Conservation (phyloP, 2,888 invertebrate species). For the Chrysina gloriosa region DNA sequence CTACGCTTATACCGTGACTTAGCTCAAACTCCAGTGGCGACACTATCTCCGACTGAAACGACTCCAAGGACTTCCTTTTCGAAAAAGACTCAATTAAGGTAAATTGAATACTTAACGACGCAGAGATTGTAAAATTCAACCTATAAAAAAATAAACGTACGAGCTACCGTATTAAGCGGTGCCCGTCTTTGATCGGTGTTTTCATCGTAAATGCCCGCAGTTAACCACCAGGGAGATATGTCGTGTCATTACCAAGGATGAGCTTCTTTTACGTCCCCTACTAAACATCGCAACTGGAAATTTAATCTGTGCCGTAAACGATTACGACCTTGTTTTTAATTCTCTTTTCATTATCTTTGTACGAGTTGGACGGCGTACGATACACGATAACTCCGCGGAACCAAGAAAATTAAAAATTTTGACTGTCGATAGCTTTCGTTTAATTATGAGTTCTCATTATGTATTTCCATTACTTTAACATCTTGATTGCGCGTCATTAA, state of each 20-base stretch:
- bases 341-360: slow-evolving; percentile 11
- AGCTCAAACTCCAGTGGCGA: slow-evolving; percentile 81
- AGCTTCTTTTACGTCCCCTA: neutral
- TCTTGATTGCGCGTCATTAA: slow-evolving; percentile 18
- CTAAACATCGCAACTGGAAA: slow-evolving; percentile 5
- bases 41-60: slow-evolving; percentile 79
- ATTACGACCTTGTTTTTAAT: slow-evolving; percentile 7
- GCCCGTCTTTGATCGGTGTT: neutral
- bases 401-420: slow-evolving; percentile 20
- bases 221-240: neutral
- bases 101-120: slow-evolving; percentile 36
- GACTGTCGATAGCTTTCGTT: slow-evolving; percentile 12
- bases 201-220: neutral
- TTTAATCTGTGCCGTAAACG: slow-evolving; percentile 4
- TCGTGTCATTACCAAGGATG: neutral
- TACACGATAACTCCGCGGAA: neutral
- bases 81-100: slow-evolving; percentile 78
- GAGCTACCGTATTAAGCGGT: too few species aligned
- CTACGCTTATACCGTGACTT: slow-evolving; percentile 82
- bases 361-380: neutral
- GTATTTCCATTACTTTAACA: slow-evolving; percentile 33
- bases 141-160: neutral
- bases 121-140: neutral
- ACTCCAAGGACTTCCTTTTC: slow-evolving; percentile 69
- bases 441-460: slow-evolving; percentile 23